Percentiles rank a stretch among this genome's conserved stretches.
Conservation (phyloP, 2,113 vertebrate species). For the Nannobrachium achirus region DNA sequence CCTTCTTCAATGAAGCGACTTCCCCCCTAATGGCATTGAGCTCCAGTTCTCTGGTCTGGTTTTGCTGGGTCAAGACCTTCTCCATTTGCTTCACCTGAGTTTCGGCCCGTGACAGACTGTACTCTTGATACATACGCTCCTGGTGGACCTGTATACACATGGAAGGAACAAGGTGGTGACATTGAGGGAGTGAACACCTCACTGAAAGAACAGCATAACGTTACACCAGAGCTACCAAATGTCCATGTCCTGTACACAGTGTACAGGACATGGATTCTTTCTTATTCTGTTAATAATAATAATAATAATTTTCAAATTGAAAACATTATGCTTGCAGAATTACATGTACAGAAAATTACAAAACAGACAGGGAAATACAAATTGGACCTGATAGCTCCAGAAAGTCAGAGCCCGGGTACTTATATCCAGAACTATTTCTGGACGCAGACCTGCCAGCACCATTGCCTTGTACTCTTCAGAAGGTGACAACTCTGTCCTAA, state of each 20-base stretch:
- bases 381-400: constrained; percentile 89
- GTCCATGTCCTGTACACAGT: no score
- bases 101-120: constrained; percentile 84
- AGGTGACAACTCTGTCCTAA: constrained; percentile 85
- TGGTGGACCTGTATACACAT: constrained; percentile 82
- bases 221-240: no score
- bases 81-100: constrained; percentile 87
- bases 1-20: constrained; percentile 87
- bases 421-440: constrained; percentile 88
- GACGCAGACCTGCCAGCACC: constrained; percentile 86
- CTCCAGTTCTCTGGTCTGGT: constrained; percentile 87
- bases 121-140: constrained; percentile 88
- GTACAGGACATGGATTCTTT: no score
- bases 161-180: background rate
- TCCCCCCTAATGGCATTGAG: constrained; percentile 84
- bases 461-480: constrained; percentile 91
- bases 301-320: no score
- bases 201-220: no score
- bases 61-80: constrained; percentile 86
- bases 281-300: no score
- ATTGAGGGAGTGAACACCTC: background rate
- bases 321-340: no score
- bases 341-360: no score
- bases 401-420: constrained; percentile 85
- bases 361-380: no score